Evolutionary conservation across 1,140 invertebrate species (phyloP), one percentile per base, ranked within the genome.

Genomic region (Diabrotica undecimpunctata): DNA sequence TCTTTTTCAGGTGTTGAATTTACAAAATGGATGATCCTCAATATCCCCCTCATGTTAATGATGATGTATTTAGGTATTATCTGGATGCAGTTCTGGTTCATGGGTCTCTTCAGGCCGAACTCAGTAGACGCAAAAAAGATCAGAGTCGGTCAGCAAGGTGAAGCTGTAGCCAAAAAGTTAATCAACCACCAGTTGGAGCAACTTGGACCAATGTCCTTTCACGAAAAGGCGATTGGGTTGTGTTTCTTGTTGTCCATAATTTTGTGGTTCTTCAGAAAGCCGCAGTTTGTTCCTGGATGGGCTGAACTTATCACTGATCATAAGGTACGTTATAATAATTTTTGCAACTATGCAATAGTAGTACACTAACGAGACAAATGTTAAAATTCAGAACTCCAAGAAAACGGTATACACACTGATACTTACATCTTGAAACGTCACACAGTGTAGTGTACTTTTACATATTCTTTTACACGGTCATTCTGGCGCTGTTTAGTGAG

Each of bases 191-290:
- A 91, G 75, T 93, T 94, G 79, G 80, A 83, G 64, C 86, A 87
- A 66, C 83, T 96, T 54, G 93, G 93, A 39, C 86, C 88, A 0
- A 86, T 93, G 74, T 88, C 84, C 50, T 93, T 90, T 82, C 91
- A 95, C 62, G 94, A 97, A 81, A 81, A 75, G 56, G 83, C 84
- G 13, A 90, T 95, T 0, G 86, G 91, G 37, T 67, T 86, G 9
- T 80, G 95, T 13, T 97, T 97, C 75, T 76, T 93, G 7, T 67
- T 88, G 9, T 86, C 95, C 6, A 87, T 96, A 3, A 66, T 91
- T 54, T 81, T 97, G 64, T 97, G 95, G 90, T 90, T 97, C 77
- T 93, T 95, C 77, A 85, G 94, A 53, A 87, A 89, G 56, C 94
- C 95, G 0, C 89, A 90, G 64, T 92, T 94, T 74, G 86, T 93